A percentile compares a stretch with the other conserved stretches of the same genome.
These are phyloP conservation scores for Crossocerus cetratus DNA, from an alignment of 2,888 invertebrate species.

Conservation along the genomic window DNA sequence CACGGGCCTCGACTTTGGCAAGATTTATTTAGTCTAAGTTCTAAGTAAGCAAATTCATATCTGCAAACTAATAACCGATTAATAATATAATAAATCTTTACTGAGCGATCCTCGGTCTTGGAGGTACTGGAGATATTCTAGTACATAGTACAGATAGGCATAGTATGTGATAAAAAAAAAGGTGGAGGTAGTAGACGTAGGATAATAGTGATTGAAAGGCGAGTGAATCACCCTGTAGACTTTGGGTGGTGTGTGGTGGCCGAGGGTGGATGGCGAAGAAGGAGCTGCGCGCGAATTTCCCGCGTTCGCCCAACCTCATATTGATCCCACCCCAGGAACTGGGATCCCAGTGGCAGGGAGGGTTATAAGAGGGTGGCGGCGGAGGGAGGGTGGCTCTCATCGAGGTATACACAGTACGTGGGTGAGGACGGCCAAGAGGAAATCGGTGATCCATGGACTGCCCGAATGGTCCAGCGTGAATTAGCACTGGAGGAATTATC, in stretches of 20 bases:
- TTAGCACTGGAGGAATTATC: too few relatives aligned
- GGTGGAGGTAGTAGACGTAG: conserved; percentile 43
- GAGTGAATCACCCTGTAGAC: too few relatives aligned
- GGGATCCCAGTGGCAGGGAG: conserved; percentile 35
- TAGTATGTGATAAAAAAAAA: conserved; percentile 7
- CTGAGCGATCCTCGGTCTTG: too few relatives aligned
- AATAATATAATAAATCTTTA: too few relatives aligned
- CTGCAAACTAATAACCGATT: too few relatives aligned
- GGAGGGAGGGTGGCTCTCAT: conserved; percentile 21
- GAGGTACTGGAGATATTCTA: too few relatives aligned
- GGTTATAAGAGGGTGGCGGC: conserved; percentile 19
- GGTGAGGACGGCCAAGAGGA: conserved; percentile 42
- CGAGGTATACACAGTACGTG: conserved; percentile 43
- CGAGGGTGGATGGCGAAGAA: conserved; percentile 57
- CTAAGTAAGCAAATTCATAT: too few relatives aligned
- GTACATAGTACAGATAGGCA: too few relatives aligned
- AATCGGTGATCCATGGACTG: conserved; percentile 44
- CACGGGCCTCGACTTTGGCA: too few relatives aligned
- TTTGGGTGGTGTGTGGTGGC: conserved; percentile 18
- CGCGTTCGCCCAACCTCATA: conserved; percentile 76
- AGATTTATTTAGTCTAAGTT: too few relatives aligned
- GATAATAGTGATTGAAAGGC: conserved; percentile 7
- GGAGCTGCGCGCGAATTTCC: conserved; percentile 77
- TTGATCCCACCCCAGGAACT: conserved; percentile 74
- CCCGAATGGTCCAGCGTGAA: conserved; percentile 54